Base-by-base conservation (phyloP, 2,797 vertebrate genomes). In the Glossophaga mutica region DNA sequence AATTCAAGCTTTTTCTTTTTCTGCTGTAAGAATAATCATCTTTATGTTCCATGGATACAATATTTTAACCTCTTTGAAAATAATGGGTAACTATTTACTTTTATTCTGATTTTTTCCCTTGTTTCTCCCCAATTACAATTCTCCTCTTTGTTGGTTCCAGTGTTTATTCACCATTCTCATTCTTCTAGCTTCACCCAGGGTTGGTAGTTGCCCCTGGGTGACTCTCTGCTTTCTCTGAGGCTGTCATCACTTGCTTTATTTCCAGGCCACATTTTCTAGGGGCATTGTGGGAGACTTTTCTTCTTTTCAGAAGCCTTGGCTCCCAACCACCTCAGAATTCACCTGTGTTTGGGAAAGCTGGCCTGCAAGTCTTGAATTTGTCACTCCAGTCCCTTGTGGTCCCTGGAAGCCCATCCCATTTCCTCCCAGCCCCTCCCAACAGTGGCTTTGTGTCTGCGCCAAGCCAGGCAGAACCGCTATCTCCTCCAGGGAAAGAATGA, bases 161-260 rank as follows among this genome's bases (percentile, higher is more conserved):
- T 2, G 15, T 81, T 44, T 52, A 26, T 81, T 44, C 48, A 14
- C 18, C 34, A 2, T 62, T 92, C 55, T 74, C 42, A 52, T 12
- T 7, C 32, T 19, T 62, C n/a, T 44, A 4, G 22, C 26, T 68
- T 34, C 19, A 50, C 2, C 15, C 44, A 11, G 62, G 15, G 12
- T 1, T 39, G 50, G 16, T 24, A 65, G 32, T 2, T 1, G 10
- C 3, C 29, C 42, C 18, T 0, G 0, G 16, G 32, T 55, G 11
- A 57, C 10, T 8, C 50, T 57, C 2, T 2, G 1, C 15, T 70
- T 82, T 82, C 76, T 79, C 62, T 29, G 11, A 26, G 9, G 14
- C n/a, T 32, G 9, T 37, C 14, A 0, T 55, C 18, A 6, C 44
- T 81, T 11, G 19, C 34, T 82, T 50, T 22, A 11, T 59, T 71